Evolutionary conservation across 2,797 vertebrate genomes (phyloP).

Genomic region (Geotrypetes seraphini): DNA sequence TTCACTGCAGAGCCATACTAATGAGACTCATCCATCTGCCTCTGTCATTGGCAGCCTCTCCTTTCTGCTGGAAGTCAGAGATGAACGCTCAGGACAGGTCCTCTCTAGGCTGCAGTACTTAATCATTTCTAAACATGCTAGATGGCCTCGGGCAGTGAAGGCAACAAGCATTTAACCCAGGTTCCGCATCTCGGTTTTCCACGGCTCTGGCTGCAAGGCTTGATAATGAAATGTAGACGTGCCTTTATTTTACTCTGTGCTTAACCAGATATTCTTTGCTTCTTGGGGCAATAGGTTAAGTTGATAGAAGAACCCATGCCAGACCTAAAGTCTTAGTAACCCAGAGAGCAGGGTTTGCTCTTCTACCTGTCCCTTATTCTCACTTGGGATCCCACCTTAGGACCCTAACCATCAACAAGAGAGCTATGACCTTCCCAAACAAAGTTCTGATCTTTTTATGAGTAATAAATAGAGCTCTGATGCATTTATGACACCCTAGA

Average conservation of each 20-base stretch:
- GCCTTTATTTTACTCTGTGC: constrained; percentile 64
- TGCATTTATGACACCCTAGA: neutral
- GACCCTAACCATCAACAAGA: constrained; percentile 28
- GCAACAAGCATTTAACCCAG: constrained; percentile 79
- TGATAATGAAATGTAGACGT: constrained; percentile 68
- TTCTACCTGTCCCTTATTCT: constrained; percentile 20
- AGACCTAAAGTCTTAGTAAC: no score
- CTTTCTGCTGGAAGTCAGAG: constrained; percentile 78
- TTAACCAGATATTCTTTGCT: constrained; percentile 70
- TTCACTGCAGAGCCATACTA: constrained; percentile 70
- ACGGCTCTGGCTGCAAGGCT: constrained; percentile 57
- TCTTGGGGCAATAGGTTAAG: constrained; percentile 70
- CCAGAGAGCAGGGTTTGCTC: constrained; percentile 36
- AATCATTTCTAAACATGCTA: constrained; percentile 77
- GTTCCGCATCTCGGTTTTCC: constrained; percentile 59
- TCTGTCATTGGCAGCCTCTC: constrained; percentile 73
- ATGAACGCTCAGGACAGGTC: constrained; percentile 81
- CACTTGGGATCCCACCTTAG: constrained; percentile 43
- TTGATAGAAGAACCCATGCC: constrained; percentile 61
- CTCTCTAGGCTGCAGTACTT: constrained; percentile 76
- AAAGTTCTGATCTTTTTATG: constrained; percentile 25
- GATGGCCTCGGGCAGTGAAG: constrained; percentile 75
- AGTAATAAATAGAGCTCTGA: constrained; percentile 26
- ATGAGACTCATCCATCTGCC: constrained; percentile 81
- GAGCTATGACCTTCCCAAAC: constrained; percentile 27